Evolutionary conservation across 2,797 vertebrate species (phyloP).

Genomic region (Loriculus beryllinus): DNA sequence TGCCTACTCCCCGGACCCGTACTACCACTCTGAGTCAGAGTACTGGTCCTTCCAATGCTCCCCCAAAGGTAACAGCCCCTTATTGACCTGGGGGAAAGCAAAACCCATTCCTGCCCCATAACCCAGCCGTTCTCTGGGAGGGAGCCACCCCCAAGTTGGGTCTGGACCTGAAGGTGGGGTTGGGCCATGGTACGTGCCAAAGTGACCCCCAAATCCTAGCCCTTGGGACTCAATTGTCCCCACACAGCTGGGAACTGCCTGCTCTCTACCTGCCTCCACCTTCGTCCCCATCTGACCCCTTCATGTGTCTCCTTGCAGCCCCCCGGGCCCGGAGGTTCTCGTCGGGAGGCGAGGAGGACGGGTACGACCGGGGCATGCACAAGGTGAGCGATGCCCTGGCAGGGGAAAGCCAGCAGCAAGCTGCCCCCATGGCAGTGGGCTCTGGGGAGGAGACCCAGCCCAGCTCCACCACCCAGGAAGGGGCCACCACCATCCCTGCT

Average conservation of each 20-base stretch:
- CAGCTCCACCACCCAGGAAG: not conserved
- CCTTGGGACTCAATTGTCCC: not conserved
- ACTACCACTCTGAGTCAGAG: conserved; percentile 88
- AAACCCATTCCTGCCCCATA: not conserved
- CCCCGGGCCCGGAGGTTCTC: conserved; percentile 89
- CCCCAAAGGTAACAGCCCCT: conserved; percentile 83
- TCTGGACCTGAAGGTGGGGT: not conserved
- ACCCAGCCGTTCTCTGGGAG: not conserved
- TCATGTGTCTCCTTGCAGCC: conserved; percentile 21
- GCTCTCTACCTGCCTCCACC: not conserved
- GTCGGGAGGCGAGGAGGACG: conserved; percentile 90
- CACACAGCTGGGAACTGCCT: rapidly evolving
- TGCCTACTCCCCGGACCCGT: conserved; percentile 86
- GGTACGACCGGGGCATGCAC: conserved; percentile 90
- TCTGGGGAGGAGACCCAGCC: not conserved
- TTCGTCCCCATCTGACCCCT: not conserved
- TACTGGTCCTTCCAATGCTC: conserved; percentile 89
- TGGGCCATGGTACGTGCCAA: not conserved
- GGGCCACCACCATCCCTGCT: not conserved
- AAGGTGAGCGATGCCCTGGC: conserved; percentile 76
- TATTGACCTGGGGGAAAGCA: rapidly evolving
- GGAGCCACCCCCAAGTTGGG: rapidly evolving
- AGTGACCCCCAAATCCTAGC: not conserved
- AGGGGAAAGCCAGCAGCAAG: not conserved
- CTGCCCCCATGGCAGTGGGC: rapidly evolving